Evolutionary conservation across 2,113 vertebrate genomes (phyloP), one percentile per base, ranked within the genome.

Genomic region (Hippocampus guttulatus): DNA sequence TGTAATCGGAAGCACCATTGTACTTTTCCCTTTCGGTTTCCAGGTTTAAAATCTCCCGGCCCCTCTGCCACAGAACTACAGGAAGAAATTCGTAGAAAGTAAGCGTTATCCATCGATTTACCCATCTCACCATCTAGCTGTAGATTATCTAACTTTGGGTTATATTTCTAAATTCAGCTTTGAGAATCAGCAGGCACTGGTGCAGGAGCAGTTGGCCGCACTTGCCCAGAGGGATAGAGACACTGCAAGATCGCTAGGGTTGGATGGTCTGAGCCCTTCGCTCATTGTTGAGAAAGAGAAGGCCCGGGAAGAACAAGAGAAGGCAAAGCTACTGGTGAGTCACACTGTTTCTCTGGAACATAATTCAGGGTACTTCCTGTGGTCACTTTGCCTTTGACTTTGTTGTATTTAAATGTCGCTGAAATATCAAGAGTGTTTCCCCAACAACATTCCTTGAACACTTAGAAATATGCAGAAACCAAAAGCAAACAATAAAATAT

Each of bases 61-160:
- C 71, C 81, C 54, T 87, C 88, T 20, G 20, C 82, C 10, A 71
- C 89, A 12, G 88, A 91, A 75, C 87, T 85, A 58, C 90, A 93
- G 21, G 92, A 95, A 66, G 94, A 95, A 15, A 85, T 94, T 2
- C 92, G 92, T 49, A 94, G 75, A 79, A 94, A 94, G 96, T 98
- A 75, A 83, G 94, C 90, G 9, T 2, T 66, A 12, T 43, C n/a
- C 23, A 57, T 57, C 10, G 1, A 25, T 57, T 10, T 11, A 58
- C 27, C 27, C 0, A 60, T 33, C 58, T 23, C 20, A 33, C 7
- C 3, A 16, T 61, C 27, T 33, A 2, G 2, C 7, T 33, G 7
- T 18, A 9, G 15, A 61, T 30, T 18, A 61, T 55, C 27, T 61
- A 33, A 1, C 6, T 61, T 8, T 60, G 57, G 1, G 25, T 81